Conservation (phyloP, 2,797 vertebrate genomes). For the Hybognathus amarus region DNA sequence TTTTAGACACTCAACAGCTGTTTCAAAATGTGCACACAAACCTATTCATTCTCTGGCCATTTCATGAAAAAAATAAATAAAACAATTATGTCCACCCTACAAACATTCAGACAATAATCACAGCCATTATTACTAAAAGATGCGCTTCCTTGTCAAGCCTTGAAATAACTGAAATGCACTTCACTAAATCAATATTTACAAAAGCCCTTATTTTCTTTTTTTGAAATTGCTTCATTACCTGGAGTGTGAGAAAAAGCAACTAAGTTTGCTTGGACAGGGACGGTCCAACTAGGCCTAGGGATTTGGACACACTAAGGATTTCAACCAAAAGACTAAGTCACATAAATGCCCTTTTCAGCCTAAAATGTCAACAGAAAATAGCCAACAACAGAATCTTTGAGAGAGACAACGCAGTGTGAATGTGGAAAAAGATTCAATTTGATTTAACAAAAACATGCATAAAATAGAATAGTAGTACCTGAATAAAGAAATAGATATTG, state of each 20-base stretch:
- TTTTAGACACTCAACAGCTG: background rate
- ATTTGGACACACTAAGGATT: background rate
- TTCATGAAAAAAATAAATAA: background rate
- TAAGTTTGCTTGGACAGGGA: background rate
- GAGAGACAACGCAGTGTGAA: background rate
- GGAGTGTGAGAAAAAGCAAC: background rate
- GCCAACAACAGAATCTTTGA: background rate
- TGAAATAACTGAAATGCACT: conserved; percentile 1
- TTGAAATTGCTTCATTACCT: background rate
- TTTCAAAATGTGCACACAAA: background rate
- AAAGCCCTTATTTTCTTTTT: background rate
- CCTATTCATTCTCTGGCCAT: background rate
- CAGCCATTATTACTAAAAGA: background rate
- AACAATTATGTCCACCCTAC: conserved; percentile 7
- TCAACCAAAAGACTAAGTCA: background rate
- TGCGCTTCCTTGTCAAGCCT: background rate
- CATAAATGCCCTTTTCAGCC: background rate
- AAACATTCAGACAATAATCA: conserved; percentile 12
- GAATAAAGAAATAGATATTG: background rate
- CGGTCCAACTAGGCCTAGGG: no score
- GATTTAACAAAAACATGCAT: background rate
- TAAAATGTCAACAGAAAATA: background rate
- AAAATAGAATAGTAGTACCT: background rate
- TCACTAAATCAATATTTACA: conserved; percentile 1
- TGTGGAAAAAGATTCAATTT: background rate